These are phyloP conservation scores for Ptilodon capucinus DNA, from an alignment of 2,888 invertebrate species.

Conservation along the genomic window DNA sequence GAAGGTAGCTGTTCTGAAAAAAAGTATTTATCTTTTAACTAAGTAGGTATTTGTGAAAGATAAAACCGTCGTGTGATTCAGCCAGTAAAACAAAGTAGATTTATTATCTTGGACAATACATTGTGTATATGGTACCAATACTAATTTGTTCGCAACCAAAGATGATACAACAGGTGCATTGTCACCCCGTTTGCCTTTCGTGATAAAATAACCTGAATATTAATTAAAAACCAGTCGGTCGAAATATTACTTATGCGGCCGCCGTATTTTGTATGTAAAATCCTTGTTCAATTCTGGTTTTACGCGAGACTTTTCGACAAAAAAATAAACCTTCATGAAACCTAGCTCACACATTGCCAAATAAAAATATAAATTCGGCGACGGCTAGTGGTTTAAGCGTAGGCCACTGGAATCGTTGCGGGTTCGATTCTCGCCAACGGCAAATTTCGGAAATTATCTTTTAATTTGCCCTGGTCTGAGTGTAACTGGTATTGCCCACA, in stretches of 20 bases:
- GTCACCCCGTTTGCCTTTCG: neutral
- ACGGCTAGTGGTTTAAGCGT: too few relatives aligned
- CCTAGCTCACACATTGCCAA: too few relatives aligned
- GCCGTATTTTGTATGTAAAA: neutral
- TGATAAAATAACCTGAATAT: conserved; percentile 2
- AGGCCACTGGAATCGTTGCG: too few relatives aligned
- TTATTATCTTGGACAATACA: neutral
- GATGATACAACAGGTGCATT: neutral
- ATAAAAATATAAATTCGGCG: too few relatives aligned
- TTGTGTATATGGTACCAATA: neutral
- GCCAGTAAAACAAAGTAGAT: neutral
- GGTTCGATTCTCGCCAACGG: too few relatives aligned
- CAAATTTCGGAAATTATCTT: too few relatives aligned
- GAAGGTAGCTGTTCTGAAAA: too few relatives aligned
- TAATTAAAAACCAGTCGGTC: conserved; percentile 4
- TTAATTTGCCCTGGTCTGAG: too few relatives aligned
- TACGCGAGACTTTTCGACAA: neutral
- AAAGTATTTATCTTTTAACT: too few relatives aligned
- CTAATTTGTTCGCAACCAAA: neutral
- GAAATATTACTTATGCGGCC: neutral
- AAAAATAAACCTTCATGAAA: neutral
- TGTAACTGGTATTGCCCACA: too few relatives aligned
- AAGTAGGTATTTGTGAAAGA: too few relatives aligned
- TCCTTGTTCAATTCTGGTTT: neutral
- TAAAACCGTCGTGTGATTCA: neutral